phyloP scores from a whole-genome alignment of 1,140 invertebrate species.

The Aradophagus sp. region DNA sequence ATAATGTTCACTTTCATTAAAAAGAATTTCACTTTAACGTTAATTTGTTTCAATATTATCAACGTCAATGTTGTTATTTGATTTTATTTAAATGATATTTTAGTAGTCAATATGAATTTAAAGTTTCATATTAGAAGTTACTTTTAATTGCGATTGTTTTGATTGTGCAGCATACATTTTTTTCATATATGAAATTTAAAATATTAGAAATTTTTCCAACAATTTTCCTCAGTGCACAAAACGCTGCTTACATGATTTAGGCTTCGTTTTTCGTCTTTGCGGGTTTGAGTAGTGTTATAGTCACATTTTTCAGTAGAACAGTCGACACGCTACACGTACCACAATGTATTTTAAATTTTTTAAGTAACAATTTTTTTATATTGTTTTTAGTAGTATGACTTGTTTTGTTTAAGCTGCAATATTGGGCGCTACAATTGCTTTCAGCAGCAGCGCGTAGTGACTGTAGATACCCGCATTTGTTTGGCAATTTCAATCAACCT shows the following conservation, averaged over 20 bases:
- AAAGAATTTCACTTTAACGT: too few species aligned
- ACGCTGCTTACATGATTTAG: slow-evolving; percentile 32
- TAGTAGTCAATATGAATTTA: too few species aligned
- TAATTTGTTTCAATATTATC: too few species aligned
- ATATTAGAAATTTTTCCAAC: too few species aligned
- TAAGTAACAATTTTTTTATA: background rate
- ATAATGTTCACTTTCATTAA: too few species aligned
- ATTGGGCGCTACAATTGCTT: slow-evolving; percentile 30
- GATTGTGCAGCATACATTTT: too few species aligned
- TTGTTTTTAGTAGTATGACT: slow-evolving; percentile 22
- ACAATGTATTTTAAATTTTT: slow-evolving; percentile 1
- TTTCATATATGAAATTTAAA: background rate
- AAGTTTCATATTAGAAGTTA: too few species aligned
- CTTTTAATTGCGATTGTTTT: too few species aligned
- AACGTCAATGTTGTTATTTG: too few species aligned
- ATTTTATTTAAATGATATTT: too few species aligned
- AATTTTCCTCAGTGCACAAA: slow-evolving; percentile 45
- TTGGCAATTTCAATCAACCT: slow-evolving; percentile 20
- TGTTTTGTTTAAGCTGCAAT: slow-evolving; percentile 37
- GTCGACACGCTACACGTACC: slow-evolving; percentile 13
- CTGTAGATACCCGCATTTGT: slow-evolving; percentile 32
- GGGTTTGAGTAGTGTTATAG: slow-evolving; percentile 24
- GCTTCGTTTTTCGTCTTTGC: slow-evolving; percentile 38
- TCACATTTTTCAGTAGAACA: slow-evolving; percentile 33
- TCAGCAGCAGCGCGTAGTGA: slow-evolving; percentile 26